Conservation (phyloP, 92 coral and sea anemone species). For the Anthopleura xanthogrammica region DNA sequence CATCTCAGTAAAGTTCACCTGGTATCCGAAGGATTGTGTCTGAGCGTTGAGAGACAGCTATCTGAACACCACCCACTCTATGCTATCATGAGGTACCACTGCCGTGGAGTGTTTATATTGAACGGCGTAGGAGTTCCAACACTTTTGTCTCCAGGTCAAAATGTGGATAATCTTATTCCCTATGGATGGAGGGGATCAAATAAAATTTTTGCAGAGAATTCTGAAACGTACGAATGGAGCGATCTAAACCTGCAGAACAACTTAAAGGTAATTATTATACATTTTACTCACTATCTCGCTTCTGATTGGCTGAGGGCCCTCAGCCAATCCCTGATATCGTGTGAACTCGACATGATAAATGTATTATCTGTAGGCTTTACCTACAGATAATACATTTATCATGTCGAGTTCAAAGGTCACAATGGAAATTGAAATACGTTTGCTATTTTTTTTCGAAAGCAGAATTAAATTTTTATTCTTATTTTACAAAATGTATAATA, state of each 20-base stretch:
- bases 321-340: too few relatives aligned
- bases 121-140: conserved; percentile 64
- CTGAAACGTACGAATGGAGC: conserved; percentile 47
- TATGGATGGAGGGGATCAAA: conserved; percentile 60
- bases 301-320: too few relatives aligned
- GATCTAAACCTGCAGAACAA: conserved; percentile 58
- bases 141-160: conserved; percentile 24
- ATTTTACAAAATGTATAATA: too few relatives aligned
- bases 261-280: conserved; percentile 78
- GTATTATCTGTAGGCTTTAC: too few relatives aligned
- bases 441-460: too few relatives aligned
- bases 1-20: conserved; percentile 71
- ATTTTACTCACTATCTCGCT: too few relatives aligned
- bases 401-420: too few relatives aligned
- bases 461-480: too few relatives aligned
- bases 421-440: too few relatives aligned
- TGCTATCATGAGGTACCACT: conserved; percentile 62
- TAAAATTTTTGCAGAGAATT: conserved; percentile 35
- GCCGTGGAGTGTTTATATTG: conserved; percentile 57
- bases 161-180: conserved; percentile 59
- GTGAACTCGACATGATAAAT: too few relatives aligned
- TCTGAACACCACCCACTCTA: conserved; percentile 61
- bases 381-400: too few relatives aligned
- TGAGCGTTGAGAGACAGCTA: conserved; percentile 47
- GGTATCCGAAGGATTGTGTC: conserved; percentile 55